Conservation (phyloP, 2,888 invertebrate genomes). For the Prosapia bicincta region DNA sequence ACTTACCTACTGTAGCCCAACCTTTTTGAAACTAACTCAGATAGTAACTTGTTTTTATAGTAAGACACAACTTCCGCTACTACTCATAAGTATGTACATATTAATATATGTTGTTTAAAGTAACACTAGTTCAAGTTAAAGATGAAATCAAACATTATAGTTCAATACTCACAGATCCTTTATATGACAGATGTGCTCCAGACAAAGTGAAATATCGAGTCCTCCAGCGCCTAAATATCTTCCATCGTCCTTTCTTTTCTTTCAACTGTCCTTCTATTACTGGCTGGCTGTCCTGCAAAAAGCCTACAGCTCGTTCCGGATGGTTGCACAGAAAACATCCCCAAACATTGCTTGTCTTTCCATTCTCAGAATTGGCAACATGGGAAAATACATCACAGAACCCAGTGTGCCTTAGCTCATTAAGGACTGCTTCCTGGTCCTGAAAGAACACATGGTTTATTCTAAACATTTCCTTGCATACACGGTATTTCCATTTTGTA, state of each 20-base stretch:
- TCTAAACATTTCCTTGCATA: too few species aligned
- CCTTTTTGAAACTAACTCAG: too few species aligned
- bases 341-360: constrained; percentile 62
- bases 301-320: constrained; percentile 83
- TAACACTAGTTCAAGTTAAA: too few species aligned
- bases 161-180: constrained; percentile 69
- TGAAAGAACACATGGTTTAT: too few species aligned
- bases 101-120: too few species aligned
- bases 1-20: too few species aligned
- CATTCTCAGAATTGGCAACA: constrained; percentile 51
- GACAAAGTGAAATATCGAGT: constrained; percentile 92
- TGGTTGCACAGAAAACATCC: constrained; percentile 92
- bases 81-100: too few species aligned
- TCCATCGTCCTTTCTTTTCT: constrained; percentile 90
- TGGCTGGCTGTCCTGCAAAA: constrained; percentile 75
- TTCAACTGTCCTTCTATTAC: constrained; percentile 88
- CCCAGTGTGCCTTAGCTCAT: constrained; percentile 79
- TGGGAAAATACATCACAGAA: constrained; percentile 88
- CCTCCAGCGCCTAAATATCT: constrained; percentile 86
- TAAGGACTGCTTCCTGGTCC: constrained; percentile 83
- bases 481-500: too few species aligned
- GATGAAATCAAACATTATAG: too few species aligned
- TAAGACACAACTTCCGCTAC: too few species aligned
- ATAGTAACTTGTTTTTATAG: too few species aligned
- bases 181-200: constrained; percentile 85